Percentiles rank a stretch among this genome's conserved stretches.
Conservation (phyloP, 2,888 invertebrate species). For the Nephrotoma guestfalica region DNA sequence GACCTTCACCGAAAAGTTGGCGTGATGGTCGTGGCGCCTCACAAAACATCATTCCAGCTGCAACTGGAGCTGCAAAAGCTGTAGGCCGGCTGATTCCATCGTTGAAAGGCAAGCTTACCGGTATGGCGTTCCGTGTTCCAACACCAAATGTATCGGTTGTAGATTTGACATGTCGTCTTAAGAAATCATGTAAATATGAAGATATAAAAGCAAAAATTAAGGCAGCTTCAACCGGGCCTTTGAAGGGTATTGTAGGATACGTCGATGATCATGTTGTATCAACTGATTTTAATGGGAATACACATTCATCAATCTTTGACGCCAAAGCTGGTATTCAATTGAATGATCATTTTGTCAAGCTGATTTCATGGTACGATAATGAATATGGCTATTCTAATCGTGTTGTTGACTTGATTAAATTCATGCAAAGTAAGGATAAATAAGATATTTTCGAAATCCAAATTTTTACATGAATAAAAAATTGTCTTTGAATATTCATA, state of each 20-base stretch:
- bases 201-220: slow-evolving; percentile 82
- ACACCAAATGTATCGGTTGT: slow-evolving; percentile 96
- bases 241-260: slow-evolving; percentile 87
- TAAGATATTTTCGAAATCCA: not conserved
- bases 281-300: slow-evolving; percentile 85
- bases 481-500: not conserved
- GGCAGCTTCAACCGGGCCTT: slow-evolving; percentile 71
- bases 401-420: slow-evolving; percentile 91
- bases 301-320: slow-evolving; percentile 90
- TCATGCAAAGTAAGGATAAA: slow-evolving; percentile 61
- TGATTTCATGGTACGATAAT: slow-evolving; percentile 99
- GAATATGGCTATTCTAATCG: slow-evolving; percentile 97
- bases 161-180: slow-evolving; percentile 81
- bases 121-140: slow-evolving; percentile 99
- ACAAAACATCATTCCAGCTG: slow-evolving; percentile 97
- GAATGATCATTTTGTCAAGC: slow-evolving; percentile 90
- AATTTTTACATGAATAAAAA: not conserved
- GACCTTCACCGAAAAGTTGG: slow-evolving; percentile 83
- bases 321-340: slow-evolving; percentile 91
- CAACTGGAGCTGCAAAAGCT: slow-evolving; percentile 98
- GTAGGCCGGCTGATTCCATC: slow-evolving; percentile 98
- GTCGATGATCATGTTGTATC: slow-evolving; percentile 96
- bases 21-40: slow-evolving; percentile 96
- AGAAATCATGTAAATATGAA: slow-evolving; percentile 76
- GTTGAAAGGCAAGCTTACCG: slow-evolving; percentile 93